Base-by-base conservation (phyloP, 92 coral and sea anemone genomes). In the Zoanthus solanderi region DNA sequence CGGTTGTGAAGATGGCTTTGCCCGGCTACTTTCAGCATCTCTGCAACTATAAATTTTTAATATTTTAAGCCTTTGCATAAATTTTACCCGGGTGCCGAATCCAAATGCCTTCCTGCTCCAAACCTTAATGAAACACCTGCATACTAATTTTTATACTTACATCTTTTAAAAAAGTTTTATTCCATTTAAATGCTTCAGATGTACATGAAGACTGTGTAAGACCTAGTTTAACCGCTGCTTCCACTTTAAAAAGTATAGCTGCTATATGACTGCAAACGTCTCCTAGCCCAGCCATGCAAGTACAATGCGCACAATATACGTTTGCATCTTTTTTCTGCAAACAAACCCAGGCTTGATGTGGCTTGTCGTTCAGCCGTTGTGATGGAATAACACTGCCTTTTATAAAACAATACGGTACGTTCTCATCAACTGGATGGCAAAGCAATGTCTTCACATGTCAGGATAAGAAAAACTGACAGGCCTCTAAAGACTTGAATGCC, bases 221-320 rank as follows among this genome's bases (percentile, higher is more conserved):
- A 75, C 89, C 89, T 0, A 89, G 89, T 83, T 56, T 89, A 13
- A 89, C 92, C 8, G 68, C 89, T 9, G 84, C 86, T 32, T 89
- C 92, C 18, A 89, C 79, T 83, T 77, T 83, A 71, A 83, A 89
- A 65, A 89, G 90, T 29, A 89, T 11, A 14, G 83, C 88, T 7
- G 91, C 83, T 29, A 68, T 83, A 52, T 89, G 91, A 17, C 88
- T 89, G 46, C 88, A 83, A 15, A 83, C 86, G 53, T 88, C 91
- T 13, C 91, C 83, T 5, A 89, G 48, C 78, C 90, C 90, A 13
- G 90, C 80, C 90, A 88, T 88, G 57, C 87, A 88, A 3, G 79
- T 78, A 78, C 86, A 88, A 32, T 88, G 90, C 17, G 87, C 79
- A 71, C 78, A 78, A 63, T 78, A 50, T 42, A 88, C 90, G 14